Base-by-base conservation (phyloP, 1,140 invertebrate species). In the Aphelinus atriplicis region DNA sequence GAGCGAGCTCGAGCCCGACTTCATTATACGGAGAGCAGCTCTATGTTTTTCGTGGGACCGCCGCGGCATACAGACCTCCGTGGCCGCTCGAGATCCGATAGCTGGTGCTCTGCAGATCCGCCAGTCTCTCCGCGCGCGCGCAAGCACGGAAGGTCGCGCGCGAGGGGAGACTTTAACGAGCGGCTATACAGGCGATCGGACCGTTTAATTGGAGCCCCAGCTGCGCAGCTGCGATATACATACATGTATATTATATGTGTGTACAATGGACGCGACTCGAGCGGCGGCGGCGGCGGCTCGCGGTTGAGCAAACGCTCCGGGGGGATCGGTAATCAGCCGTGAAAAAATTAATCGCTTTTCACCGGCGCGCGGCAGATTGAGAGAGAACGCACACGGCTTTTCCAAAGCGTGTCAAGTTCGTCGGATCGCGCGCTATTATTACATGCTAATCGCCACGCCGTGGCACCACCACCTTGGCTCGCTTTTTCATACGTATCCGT, bases 391-490 rank as follows among this genome's bases (percentile, higher is more conserved):
- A 53, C 51, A 53, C 9, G 9, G 9, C 9, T 53, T 53, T 53
- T 53, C 51, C 4, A 9, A 53, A 4, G 51, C 51, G 51, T 75
- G 73, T 75, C 73, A 75, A 75, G 73, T 75, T 75, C 67, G 67
- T n/a, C 46, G 42, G 9, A 70, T 1, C 7, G 6, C 64, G 3
- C 42, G 53, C 45, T 4, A 68, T 68, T 55, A 74, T 62, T 68
- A 74, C 72, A 68, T 61, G 72, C 10, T 68, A 66, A 73, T 73
- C 53, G 55, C 45, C 51, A 48, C 1, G 9, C 10, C 26, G 64
- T 9, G 48, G 26, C 26, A 61, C 26, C 4, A 5, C 26, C 5
- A 61, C 10, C 58, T 45, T 42, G 62, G 47, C 65, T 7, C 46
- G 50, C 46, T 51, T 67, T 10, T 50, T 53, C 65, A 26, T 55